Evolutionary conservation across 2,888 invertebrate genomes (phyloP), one percentile per base, ranked within the genome.

Genomic region (Selenia dentaria): DNA sequence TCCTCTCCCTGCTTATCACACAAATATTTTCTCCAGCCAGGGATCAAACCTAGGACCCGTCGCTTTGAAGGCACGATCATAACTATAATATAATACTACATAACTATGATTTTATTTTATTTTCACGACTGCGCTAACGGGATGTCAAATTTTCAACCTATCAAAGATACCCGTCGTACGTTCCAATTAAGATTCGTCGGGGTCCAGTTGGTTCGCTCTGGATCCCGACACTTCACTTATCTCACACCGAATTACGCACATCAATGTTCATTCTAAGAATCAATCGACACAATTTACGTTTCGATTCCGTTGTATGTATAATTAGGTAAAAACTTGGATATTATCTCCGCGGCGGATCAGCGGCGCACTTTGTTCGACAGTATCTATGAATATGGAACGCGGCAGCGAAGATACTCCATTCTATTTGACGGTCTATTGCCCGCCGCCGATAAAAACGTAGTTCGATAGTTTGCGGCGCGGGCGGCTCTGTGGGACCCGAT

Each of bases 401-500:
- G 24, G 38, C 35, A 44, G 51, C 14, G 36, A 20, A 37, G 36
- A 49, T 50, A 16, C 35, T 22, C 13, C 43, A 33, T 29, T 40
- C 48, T 48, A 38, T 50, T 31, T 33, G 54, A 43, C 25, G 51
- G 55, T 39, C 45, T 33, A 45, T 48, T 18, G 40, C 39, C 37
- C 24, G 40, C 22, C 24, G 27, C 31, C 31, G 35, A 31, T 34
- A 28, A 28, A 41, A 41, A 41, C 34, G 3, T 13, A 29, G 43
- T 54, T 54, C 52, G 51, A 26, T 36, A 9, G 10, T 18, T 29
- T 45, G 35, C 57, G 43, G 51, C n/a, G n/a, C n/a, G n/a, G n/a
- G n/a, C 28, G 37, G 37, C 36, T 13, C 26, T 36, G 16, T 32
- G 36, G 39, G 40, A 47, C 6, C 37, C 27, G 52, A 42, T 45